These are phyloP conservation scores for Sebastes kiyomatsui DNA, from an alignment of 2,797 vertebrate genomes.

Conservation along the genomic window DNA sequence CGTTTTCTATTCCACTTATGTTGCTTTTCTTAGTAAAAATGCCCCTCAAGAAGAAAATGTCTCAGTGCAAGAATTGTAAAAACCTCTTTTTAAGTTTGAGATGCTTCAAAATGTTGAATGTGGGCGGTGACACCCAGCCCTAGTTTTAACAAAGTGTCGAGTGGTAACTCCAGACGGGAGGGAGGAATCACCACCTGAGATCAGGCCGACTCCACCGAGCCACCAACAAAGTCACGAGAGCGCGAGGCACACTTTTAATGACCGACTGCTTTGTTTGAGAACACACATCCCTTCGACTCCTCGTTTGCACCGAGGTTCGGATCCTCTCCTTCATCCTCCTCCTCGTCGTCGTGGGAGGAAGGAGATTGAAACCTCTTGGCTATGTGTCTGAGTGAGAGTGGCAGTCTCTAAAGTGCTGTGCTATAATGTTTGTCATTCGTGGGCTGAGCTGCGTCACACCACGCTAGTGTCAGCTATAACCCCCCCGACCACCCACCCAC, in stretches of 20 bases:
- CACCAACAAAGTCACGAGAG: constrained; percentile 44
- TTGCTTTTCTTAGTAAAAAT: constrained; percentile 23
- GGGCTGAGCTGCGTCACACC: constrained; percentile 77
- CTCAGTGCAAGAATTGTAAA: constrained; percentile 38
- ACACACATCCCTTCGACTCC: constrained; percentile 44
- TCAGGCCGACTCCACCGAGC: constrained; percentile 42
- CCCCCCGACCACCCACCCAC: constrained; percentile 16
- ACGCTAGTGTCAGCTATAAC: constrained; percentile 44
- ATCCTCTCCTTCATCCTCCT: constrained; percentile 18
- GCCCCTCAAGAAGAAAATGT: constrained; percentile 36
- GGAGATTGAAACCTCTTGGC: constrained; percentile 55
- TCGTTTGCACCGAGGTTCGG: constrained; percentile 37
- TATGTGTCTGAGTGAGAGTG: constrained; percentile 71
- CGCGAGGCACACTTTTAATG: constrained; percentile 63
- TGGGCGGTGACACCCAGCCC: constrained; percentile 56
- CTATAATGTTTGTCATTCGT: constrained; percentile 70
- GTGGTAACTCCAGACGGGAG: not conserved
- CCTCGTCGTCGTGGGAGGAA: not conserved
- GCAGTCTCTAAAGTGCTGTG: constrained; percentile 86
- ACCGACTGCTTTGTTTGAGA: constrained; percentile 53
- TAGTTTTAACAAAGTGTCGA: constrained; percentile 33
- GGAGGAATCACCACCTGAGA: constrained; percentile 23
- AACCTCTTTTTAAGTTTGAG: not conserved
- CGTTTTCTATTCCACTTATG: not conserved
- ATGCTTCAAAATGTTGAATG: not conserved